phyloP scores from a whole-genome alignment of 2,113 vertebrate species.

The Perca flavescens region DNA sequence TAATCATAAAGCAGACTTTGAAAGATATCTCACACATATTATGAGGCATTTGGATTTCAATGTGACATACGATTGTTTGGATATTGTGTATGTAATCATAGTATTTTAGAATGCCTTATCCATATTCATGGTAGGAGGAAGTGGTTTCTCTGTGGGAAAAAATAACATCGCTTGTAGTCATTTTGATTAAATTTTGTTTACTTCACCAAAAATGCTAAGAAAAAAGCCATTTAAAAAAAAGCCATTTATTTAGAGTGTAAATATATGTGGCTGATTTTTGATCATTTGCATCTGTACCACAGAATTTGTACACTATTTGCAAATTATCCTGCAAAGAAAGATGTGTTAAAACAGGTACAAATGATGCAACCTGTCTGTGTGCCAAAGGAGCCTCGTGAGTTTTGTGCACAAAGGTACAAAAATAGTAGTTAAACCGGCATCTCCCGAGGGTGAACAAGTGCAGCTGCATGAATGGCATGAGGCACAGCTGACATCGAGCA shows the following conservation, averaged over 20 bases:
- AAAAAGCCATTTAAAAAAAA: not conserved
- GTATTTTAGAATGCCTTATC: constrained; percentile 1
- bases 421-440: constrained; percentile 31
- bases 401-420: constrained; percentile 36
- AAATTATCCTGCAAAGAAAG: not conserved
- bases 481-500: constrained; percentile 20
- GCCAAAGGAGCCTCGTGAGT: constrained; percentile 10
- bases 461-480: constrained; percentile 20
- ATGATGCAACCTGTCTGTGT: not conserved
- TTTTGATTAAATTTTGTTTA: not conserved
- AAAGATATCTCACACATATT: not conserved
- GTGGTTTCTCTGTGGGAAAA: constrained; percentile 1
- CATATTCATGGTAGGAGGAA: not conserved
- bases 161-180: not conserved
- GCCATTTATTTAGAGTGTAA: not conserved
- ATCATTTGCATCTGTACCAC: not conserved
- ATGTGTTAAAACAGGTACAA: not conserved
- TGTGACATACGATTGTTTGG: not conserved
- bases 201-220: not conserved
- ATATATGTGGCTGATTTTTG: not conserved
- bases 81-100: not conserved
- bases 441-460: constrained; percentile 25
- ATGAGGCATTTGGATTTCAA: constrained; percentile 10
- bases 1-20: constrained; percentile 1
- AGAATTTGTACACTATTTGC: not conserved